Evolutionary conservation across 64 coral and sea anemone genomes (phyloP).

Genomic region (Porites lutea): DNA sequence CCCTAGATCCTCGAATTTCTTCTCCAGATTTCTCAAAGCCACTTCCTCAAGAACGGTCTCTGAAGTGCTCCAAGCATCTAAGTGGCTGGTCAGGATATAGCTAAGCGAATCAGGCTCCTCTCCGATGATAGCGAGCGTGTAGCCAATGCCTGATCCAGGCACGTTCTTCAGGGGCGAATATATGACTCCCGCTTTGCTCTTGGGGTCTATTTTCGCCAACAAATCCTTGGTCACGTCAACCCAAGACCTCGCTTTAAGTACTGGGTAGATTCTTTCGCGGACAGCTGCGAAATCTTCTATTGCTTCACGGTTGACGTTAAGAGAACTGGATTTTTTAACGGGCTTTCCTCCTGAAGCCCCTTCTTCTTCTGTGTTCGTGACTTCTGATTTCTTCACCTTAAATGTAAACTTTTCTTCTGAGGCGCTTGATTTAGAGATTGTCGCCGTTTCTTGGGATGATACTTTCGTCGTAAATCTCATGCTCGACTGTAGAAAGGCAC

Average conservation of each 20-base stretch:
- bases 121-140: slow-evolving; percentile 73
- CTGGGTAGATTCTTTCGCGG: slow-evolving; percentile 69
- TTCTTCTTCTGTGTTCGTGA: slow-evolving; percentile 6
- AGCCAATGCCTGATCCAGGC: slow-evolving; percentile 61
- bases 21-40: slow-evolving; percentile 72
- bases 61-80: slow-evolving; percentile 80
- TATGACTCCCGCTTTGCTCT: slow-evolving; percentile 59
- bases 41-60: slow-evolving; percentile 69
- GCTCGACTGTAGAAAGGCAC: neutral
- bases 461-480: slow-evolving; percentile 33
- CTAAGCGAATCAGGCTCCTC: slow-evolving; percentile 58
- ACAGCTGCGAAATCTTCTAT: slow-evolving; percentile 76
- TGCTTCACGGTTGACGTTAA: slow-evolving; percentile 71
- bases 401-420: slow-evolving; percentile 25
- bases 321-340: slow-evolving; percentile 66
- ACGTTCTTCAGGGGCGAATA: slow-evolving; percentile 74
- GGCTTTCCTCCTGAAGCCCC: slow-evolving; percentile 24
- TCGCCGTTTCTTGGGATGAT: neutral
- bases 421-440: neutral
- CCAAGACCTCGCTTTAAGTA: slow-evolving; percentile 83
- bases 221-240: slow-evolving; percentile 75
- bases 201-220: slow-evolving; percentile 65
- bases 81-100: slow-evolving; percentile 76
- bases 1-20: slow-evolving; percentile 56
- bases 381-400: slow-evolving; percentile 15